phyloP scores from a whole-genome alignment of 2,797 vertebrate genomes.

The Pantherophis vulpinus region DNA sequence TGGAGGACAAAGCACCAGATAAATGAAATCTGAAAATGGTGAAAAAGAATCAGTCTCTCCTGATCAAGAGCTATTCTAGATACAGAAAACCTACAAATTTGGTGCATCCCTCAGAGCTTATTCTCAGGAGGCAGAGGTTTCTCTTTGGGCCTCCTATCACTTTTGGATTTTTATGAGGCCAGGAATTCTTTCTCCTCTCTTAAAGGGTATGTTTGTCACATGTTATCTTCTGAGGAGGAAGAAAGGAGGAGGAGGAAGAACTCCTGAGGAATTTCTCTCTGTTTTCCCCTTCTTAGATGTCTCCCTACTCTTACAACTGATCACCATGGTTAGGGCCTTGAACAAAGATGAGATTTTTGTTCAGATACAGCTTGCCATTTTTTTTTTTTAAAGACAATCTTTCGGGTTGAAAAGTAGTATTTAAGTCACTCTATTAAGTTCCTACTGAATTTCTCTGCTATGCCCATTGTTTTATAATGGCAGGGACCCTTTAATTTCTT shows the following conservation, averaged over 20 bases:
- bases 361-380: neutral
- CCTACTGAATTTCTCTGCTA: neutral
- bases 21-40: neutral
- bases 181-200: neutral
- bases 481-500: neutral
- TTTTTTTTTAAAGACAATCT: neutral
- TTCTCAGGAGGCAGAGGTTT: neutral
- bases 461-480: neutral
- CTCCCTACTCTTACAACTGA: neutral
- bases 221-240: neutral
- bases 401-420: neutral
- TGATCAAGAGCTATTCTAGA: neutral
- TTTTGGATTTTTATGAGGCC: neutral
- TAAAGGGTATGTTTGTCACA: neutral
- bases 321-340: neutral
- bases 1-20: neutral
- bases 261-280: neutral
- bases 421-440: neutral
- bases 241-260: neutral
- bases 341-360: neutral
- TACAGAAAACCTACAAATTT: no score
- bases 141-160: neutral
- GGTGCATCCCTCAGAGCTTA: neutral
- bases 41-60: neutral
- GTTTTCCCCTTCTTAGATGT: neutral